Conservation (phyloP, 2,888 invertebrate species). For the Taphrorychus bicolor region DNA sequence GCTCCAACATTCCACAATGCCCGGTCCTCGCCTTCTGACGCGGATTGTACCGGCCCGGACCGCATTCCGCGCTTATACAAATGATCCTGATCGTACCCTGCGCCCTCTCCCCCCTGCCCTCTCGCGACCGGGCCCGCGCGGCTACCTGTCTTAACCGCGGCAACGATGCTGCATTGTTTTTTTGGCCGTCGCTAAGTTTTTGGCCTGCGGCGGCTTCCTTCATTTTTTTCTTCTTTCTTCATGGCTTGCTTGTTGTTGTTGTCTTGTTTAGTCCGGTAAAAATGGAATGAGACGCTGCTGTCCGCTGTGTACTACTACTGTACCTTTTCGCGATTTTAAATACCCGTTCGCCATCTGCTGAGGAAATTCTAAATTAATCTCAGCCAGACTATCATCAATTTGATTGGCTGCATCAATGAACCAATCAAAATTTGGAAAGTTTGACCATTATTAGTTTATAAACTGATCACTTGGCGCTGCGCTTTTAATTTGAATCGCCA, state of each 20-base stretch:
- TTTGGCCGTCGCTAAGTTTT: conserved; percentile 40
- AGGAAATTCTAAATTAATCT: no score
- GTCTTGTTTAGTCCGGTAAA: not conserved
- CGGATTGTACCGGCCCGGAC: conserved; percentile 60
- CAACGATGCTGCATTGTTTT: conserved; percentile 58
- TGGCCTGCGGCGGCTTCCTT: conserved; percentile 38
- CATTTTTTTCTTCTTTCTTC: conserved; percentile 28
- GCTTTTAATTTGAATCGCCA: no score
- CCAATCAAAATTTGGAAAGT: no score
- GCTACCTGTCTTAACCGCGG: conserved; percentile 60
- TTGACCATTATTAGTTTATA: no score
- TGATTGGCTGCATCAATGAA: no score
- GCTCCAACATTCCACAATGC: conserved; percentile 39
- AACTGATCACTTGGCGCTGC: no score
- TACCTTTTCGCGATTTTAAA: no score
- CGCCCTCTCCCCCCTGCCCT: conserved; percentile 17
- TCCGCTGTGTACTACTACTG: no score
- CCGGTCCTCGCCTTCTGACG: conserved; percentile 53
- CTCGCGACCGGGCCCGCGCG: conserved; percentile 40
- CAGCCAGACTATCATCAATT: no score
- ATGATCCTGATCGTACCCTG: conserved; percentile 59
- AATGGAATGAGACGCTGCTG: not conserved
- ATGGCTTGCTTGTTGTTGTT: not conserved
- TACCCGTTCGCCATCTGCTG: no score
- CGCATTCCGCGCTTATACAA: conserved; percentile 62